Base-by-base conservation (phyloP, 2,113 vertebrate species). In the Rafetus swinhoei region DNA sequence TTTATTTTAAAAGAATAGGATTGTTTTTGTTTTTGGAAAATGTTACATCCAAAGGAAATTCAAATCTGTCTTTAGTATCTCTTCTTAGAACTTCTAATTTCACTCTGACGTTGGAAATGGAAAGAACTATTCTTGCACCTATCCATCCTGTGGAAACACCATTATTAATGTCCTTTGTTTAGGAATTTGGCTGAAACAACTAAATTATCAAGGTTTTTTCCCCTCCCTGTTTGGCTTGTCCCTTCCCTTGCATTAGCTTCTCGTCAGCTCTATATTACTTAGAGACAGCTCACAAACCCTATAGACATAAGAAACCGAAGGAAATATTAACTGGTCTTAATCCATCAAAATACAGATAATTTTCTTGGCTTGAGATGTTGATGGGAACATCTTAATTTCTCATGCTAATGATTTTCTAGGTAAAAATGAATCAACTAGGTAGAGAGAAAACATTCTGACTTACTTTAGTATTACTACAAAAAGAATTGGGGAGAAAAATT, bases 11-110 rank as follows among this genome's bases (percentile, higher is more conserved):
- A 76, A 84, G 79, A 84, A 79, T 3, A 76, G 5, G n/a, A 45
- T 93, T 35, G 53, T 6, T 91, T 89, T 95, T 94, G 81, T 93
- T 96, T 45, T 92, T 90, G 87, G 53, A 60, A 96, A 79, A 35
- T 35, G 11, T 85, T 95, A 72, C 14, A 8, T 0, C 1, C 9
- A 35, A 55, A 88, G 81, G 82, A 95, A 93, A 77, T 93, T 8
- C 11, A 45, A 6, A 77, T 91, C 29, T 57, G 0, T 90, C 29
- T 89, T 72, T 0, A 9, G 0, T 69, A 19, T 94, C 24, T 83
- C 50, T 21, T 35, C 65, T 72, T 21, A 35, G 57, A 13, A 65
- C 0, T 0, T 59, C 79, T 83, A 25, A 81, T 92, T 94, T 79
- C 50, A 12, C 21, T 91, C 81, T 69, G 69, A 86, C 86, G 62